Evolutionary conservation across 2,888 invertebrate species (phyloP), one percentile per base, ranked within the genome.

Genomic region (Himalopsyche tibetana): DNA sequence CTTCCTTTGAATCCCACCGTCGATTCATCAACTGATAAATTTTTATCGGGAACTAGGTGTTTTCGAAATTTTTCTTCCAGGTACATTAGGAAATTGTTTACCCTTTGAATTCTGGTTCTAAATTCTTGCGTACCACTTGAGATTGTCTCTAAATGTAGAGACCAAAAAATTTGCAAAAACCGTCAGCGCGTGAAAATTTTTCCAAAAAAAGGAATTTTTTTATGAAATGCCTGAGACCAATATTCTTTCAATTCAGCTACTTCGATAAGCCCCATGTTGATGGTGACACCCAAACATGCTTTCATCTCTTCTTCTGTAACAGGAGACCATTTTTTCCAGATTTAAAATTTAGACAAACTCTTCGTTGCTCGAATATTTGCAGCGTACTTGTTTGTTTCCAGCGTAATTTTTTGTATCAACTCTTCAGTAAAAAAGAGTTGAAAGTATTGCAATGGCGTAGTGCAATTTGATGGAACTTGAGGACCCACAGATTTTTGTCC

Each of bases 1-100:
- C 84, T 88, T 28, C 87, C 87, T 83, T 89, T 89, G 87, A 89
- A 89, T 86, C 89, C 89, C 11, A 89, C 83, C n/a, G 28, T 28
- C 28, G 28, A 88, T 88, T 89, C 89, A 88, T 55, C 82, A 0
- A 51, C 36, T 51, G 82, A 51, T 55, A 82, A 19, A 82, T 51
- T 82, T 82, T 82, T 12, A 82, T 82, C 51, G 11, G 82, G 82
- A n/a, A 82, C 19, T n/a, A 82, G 45, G 19, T 82, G 51, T 51
- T 82, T 51, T 51, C 11, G 17, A 51, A 42, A 82, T 51, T 82
- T 82, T 42, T 4, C 11, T 17, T 82, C 82, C 40, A 82, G 17
- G 19, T 82, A 51, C 55, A n/a, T 15, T n/a, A 82, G 82, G 12
- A 51, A 82, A 82, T 82, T 82, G 55, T 19, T 82, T 19, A 82